These are phyloP conservation scores for Apomyelois bistriatella DNA, from an alignment of 2,888 invertebrate species.

Conservation along the genomic window DNA sequence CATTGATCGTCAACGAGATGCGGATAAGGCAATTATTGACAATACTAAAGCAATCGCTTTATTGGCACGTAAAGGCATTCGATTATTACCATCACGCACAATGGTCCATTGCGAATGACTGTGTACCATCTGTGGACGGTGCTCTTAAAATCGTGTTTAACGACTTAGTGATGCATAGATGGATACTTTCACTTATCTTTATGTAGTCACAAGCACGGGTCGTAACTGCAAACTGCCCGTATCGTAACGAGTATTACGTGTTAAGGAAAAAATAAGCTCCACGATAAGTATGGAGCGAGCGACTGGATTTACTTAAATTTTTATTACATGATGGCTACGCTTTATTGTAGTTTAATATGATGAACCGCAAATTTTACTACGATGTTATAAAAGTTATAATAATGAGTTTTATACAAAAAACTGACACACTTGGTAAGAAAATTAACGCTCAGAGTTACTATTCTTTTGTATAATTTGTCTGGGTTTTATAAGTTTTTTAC, in stretches of 20 bases:
- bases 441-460: too few relatives aligned
- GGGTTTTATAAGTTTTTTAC: too few relatives aligned
- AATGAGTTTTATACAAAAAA: too few relatives aligned
- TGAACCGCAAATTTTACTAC: background rate
- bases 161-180: background rate
- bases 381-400: conserved; percentile 1
- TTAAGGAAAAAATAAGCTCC: background rate
- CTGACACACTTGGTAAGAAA: too few relatives aligned
- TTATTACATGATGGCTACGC: conserved; percentile 1
- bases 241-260: background rate
- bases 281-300: background rate
- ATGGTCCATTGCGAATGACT: too few relatives aligned
- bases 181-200: background rate
- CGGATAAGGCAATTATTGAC: too few relatives aligned
- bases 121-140: too few relatives aligned
- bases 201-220: background rate
- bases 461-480: too few relatives aligned
- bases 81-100: too few relatives aligned
- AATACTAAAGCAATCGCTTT: too few relatives aligned
- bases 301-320: background rate
- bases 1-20: too few relatives aligned
- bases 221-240: background rate
- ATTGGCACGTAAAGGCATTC: too few relatives aligned
- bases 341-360: conserved; percentile 4
- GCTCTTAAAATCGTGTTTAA: background rate